A percentile compares a stretch with the other conserved stretches of the same genome.
phyloP scores from a whole-genome alignment of 2,113 vertebrate species.

The Todiramphus saurophagus region DNA sequence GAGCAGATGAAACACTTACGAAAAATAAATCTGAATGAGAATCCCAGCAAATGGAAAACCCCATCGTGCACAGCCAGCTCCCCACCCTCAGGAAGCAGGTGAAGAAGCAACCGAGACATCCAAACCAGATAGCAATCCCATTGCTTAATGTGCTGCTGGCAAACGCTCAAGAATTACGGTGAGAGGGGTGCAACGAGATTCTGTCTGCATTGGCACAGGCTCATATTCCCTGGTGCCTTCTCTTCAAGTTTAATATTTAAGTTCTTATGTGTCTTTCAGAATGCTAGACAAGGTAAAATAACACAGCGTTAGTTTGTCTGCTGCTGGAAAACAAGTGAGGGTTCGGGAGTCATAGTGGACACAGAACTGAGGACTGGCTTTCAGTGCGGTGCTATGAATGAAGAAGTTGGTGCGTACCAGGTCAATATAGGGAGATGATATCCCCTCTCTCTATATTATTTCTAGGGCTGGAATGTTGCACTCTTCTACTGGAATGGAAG shows the following conservation, averaged over 20 bases:
- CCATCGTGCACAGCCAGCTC: background rate
- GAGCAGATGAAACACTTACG: constrained; percentile 16
- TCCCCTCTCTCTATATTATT: background rate
- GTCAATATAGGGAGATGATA: background rate
- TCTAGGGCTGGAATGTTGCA: background rate
- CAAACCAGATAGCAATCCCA: background rate
- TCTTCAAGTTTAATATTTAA: background rate
- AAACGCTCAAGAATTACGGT: background rate
- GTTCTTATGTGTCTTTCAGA: background rate
- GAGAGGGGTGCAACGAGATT: background rate
- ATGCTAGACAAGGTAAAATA: background rate
- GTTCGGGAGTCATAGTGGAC: background rate
- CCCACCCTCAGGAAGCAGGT: constrained; percentile 33
- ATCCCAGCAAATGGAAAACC: constrained; percentile 1
- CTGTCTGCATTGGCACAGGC: background rate
- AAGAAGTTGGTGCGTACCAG: background rate
- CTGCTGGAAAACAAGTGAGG: background rate
- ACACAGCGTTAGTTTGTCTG: background rate
- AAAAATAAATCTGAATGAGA: constrained; percentile 31
- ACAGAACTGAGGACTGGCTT: background rate
- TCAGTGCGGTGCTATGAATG: background rate
- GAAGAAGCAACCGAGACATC: background rate
- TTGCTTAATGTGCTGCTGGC: background rate
- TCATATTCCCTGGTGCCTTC: background rate
- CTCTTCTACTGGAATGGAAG: background rate